Evolutionary conservation across 2,888 invertebrate genomes (phyloP), one percentile per base, ranked within the genome.

Genomic region (Melikaiella ostensackeni): DNA sequence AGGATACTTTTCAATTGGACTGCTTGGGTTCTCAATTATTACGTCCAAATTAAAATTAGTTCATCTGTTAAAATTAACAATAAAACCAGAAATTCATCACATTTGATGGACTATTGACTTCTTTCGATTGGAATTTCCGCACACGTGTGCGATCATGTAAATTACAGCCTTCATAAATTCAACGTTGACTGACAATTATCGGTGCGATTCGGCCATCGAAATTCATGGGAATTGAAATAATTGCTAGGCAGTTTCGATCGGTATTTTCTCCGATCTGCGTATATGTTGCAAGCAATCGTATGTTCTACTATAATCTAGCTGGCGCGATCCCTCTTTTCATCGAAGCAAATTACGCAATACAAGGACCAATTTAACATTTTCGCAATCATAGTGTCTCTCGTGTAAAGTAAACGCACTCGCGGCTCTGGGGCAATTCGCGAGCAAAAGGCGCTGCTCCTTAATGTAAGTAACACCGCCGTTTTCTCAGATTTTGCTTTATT

Each of bases 91-190:
- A 66, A 66, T 27, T 66, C 46, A 19, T 13, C 24, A 11, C 38
- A 35, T 64, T 64, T 64, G 16, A 24, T 42, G 8, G 42, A 64
- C 64, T 64, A 27, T 64, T 19, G 38, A 42, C 42, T 9, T 42
- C 38, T n/a, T 9, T 8, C 84, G 83, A 81, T 79, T 82, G 81
- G 84, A 81, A 82, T 84, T 85, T 85, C 82, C 81, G 66, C 42
- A 42, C 42, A 42, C 24, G 64, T 46, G 46, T 66, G 27, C 24
- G 27, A 21, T 79, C 81, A 79, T 83, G 84, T 50, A n/a, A 86
- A 87, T 86, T 85, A 86, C 84, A 80, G 81, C 86, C 80, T 82
- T 85, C 83, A 85, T 87, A 87, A 87, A 87, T 87, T 85, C 83
- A 84, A 83, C 84, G 57, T 61, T 79, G 81, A 84, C 80, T 80